Base-by-base conservation (phyloP, 2,888 invertebrate species). In the Diploptera punctata region DNA sequence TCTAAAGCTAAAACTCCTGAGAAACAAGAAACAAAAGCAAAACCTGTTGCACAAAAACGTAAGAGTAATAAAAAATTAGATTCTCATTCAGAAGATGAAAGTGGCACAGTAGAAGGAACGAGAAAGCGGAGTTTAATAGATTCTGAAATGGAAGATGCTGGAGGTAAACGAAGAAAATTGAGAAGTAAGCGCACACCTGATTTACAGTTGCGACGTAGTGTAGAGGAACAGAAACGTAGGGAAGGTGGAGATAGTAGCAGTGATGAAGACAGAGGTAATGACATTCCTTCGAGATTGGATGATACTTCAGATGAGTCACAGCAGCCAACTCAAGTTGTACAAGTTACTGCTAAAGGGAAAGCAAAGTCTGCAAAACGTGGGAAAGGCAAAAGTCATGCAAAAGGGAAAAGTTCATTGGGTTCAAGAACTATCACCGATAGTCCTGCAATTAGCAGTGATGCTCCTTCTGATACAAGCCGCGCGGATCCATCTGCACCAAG, bases 131-230 rank as follows among this genome's bases (percentile, higher is more conserved):
- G 44, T 26, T 18, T 60, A 54, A 60, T 9, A 70, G 70, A 76
- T 52, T 65, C 74, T 71, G 73, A 76, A 33, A 76, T 75, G 26
- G 78, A 78, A 47, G 79, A 77, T 49, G 74, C 71, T 5, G 74
- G 79, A 13, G 80, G 81, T 4, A 83, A 82, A 73, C 78, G 81
- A 54, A 81, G 81, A 77, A 82, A 77, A 62, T 38, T 77, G 13
- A 74, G 74, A 77, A 77, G 76, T 10, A 74, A 73, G 62, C 62
- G 72, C 54, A 65, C 65, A 13, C 75, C 75, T 16, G 81, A 83
- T 67, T 74, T 78, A 33, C 77, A 81, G 24, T 71, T 82, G 13
- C 77, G 82, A 7, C 81, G 80, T 67, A 80, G 80, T 3, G 77
- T 82, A 0, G 83, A 83, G 49, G 80, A 81, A n/a, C 83, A 77